Conservation (phyloP, 2,888 invertebrate genomes). For the Thyatira batis region DNA sequence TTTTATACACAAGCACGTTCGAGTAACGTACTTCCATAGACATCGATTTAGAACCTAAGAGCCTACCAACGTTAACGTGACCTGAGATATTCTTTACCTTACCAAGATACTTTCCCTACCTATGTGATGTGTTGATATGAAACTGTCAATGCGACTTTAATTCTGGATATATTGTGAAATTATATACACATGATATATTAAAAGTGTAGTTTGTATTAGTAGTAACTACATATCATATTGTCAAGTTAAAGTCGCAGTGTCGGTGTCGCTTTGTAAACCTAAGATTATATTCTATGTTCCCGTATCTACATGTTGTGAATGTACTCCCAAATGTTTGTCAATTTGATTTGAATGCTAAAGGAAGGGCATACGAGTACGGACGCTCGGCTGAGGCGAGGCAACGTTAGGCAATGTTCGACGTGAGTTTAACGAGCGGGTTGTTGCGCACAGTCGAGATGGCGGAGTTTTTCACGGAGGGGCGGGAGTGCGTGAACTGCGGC, state of each 20-base stretch:
- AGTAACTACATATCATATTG: background rate
- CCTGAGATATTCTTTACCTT: background rate
- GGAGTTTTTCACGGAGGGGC: constrained; percentile 94
- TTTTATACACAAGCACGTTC: background rate
- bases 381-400: constrained; percentile 32
- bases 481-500: constrained; percentile 99
- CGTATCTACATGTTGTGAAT: no score
- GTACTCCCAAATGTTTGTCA: background rate
- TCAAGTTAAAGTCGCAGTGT: background rate
- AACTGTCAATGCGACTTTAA: no score
- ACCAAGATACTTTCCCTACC: no score
- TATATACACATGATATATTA: no score
- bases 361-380: constrained; percentile 10
- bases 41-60: background rate
- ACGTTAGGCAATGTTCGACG: constrained; percentile 18
- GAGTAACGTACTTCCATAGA: background rate
- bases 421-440: constrained; percentile 40
- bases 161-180: no score
- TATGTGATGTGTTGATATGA: no score
- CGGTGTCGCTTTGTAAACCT: background rate
- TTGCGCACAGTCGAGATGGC: constrained; percentile 82
- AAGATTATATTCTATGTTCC: background rate
- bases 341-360: background rate
- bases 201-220: no score
- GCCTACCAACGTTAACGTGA: background rate